Conservation (phyloP, 2,888 invertebrate genomes). For the Cantharis nigra region DNA sequence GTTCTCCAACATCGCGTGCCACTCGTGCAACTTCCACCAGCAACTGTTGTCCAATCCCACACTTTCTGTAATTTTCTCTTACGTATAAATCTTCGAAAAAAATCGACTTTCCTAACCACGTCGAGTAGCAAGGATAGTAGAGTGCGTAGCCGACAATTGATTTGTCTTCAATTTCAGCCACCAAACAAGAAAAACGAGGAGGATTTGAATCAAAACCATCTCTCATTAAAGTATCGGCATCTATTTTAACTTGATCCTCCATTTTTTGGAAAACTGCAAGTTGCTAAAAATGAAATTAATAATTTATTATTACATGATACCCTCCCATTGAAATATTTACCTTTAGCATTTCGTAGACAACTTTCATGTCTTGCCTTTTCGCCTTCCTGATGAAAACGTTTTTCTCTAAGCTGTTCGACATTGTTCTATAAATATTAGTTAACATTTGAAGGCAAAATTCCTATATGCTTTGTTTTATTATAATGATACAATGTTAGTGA, state of each 20-base stretch:
- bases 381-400: slow-evolving; percentile 55
- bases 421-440: background rate
- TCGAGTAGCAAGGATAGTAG: slow-evolving; percentile 84
- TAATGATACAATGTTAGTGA: background rate
- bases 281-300: slow-evolving; percentile 59
- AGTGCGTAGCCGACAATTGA: slow-evolving; percentile 75
- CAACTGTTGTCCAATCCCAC: slow-evolving; percentile 69
- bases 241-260: slow-evolving; percentile 71
- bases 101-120: slow-evolving; percentile 80
- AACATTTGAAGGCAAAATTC: background rate
- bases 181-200: slow-evolving; percentile 71
- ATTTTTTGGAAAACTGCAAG: slow-evolving; percentile 80
- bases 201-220: slow-evolving; percentile 72
- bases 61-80: slow-evolving; percentile 63
- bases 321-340: background rate
- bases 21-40: slow-evolving; percentile 73
- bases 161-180: slow-evolving; percentile 63
- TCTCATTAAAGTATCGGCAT: slow-evolving; percentile 64
- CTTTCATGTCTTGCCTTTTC: slow-evolving; percentile 59
- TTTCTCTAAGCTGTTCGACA: background rate
- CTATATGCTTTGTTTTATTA: background rate
- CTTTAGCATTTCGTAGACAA: slow-evolving; percentile 58
- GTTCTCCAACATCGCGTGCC: slow-evolving; percentile 52
- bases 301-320: too few relatives aligned
- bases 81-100: slow-evolving; percentile 89